A percentile compares a stretch with the other conserved stretches of the same genome.
phyloP scores from a whole-genome alignment of 2,797 vertebrate species.

The Serranus cabrilla region DNA sequence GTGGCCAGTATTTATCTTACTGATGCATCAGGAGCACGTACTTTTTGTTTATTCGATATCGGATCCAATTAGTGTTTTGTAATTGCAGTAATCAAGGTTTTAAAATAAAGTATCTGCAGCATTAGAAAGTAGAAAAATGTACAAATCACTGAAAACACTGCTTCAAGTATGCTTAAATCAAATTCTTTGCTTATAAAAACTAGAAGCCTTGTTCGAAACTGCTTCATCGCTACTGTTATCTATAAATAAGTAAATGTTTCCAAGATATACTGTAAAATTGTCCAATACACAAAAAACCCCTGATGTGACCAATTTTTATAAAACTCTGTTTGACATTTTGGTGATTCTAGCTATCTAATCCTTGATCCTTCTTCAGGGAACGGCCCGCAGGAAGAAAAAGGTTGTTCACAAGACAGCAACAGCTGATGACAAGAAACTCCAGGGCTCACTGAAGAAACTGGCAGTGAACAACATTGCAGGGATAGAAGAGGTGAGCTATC shows the following conservation, averaged over 20 bases:
- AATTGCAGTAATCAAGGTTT: background rate
- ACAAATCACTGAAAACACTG: background rate
- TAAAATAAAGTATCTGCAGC: background rate
- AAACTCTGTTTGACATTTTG: conserved; percentile 19
- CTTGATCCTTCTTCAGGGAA: conserved; percentile 86
- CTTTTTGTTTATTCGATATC: conserved; percentile 1
- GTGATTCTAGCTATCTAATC: conserved; percentile 11
- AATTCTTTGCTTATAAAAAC: background rate
- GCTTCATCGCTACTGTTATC: background rate
- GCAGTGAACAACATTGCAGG: conserved; percentile 99
- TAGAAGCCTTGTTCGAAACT: background rate
- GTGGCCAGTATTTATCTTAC: conserved; percentile 20
- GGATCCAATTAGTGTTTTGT: background rate
- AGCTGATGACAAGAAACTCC: conserved; percentile 98
- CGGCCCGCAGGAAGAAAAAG: conserved; percentile 99
- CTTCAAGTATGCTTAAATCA: background rate
- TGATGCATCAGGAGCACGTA: background rate
- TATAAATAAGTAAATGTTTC: background rate
- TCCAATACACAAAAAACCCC: background rate
- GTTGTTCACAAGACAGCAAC: conserved; percentile 98
- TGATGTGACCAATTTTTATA: background rate
- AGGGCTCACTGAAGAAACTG: conserved; percentile 97
- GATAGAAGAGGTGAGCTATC: conserved; percentile 93
- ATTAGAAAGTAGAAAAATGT: background rate
- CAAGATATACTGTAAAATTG: background rate